These are phyloP conservation scores for Nipponia nippon DNA, from an alignment of 2,113 vertebrate genomes.

Conservation along the genomic window DNA sequence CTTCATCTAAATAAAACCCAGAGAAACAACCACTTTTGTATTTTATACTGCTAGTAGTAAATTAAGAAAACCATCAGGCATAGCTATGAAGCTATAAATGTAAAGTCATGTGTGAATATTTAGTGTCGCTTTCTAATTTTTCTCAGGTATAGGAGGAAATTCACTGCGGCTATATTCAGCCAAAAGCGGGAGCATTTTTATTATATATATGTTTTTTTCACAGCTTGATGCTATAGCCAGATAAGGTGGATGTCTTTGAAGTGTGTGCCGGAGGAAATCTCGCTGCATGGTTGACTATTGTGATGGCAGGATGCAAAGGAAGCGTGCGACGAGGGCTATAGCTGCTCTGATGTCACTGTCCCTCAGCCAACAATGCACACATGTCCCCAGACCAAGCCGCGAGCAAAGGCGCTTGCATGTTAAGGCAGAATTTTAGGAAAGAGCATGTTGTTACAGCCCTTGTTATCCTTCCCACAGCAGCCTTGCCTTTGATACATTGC, in stretches of 20 bases:
- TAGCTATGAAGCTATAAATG: background rate
- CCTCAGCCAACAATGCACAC: background rate
- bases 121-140: background rate
- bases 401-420: background rate
- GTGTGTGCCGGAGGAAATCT: background rate
- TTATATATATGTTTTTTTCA: background rate
- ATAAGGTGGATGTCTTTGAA: constrained; percentile 19
- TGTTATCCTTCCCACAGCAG: background rate
- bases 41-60: background rate
- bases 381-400: background rate
- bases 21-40: background rate
- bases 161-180: background rate
- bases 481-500: background rate
- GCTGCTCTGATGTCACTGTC: background rate
- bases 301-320: constrained; percentile 31
- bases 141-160: background rate
- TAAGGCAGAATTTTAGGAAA: background rate
- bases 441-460: background rate
- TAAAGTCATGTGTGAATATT: background rate
- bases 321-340: fast-evolving
- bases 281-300: fast-evolving
- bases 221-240: background rate
- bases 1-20: background rate
- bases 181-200: background rate
- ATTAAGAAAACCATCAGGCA: background rate